These are phyloP conservation scores for Dolichomitus sp. DNA, from an alignment of 2,888 invertebrate genomes.

Conservation along the genomic window DNA sequence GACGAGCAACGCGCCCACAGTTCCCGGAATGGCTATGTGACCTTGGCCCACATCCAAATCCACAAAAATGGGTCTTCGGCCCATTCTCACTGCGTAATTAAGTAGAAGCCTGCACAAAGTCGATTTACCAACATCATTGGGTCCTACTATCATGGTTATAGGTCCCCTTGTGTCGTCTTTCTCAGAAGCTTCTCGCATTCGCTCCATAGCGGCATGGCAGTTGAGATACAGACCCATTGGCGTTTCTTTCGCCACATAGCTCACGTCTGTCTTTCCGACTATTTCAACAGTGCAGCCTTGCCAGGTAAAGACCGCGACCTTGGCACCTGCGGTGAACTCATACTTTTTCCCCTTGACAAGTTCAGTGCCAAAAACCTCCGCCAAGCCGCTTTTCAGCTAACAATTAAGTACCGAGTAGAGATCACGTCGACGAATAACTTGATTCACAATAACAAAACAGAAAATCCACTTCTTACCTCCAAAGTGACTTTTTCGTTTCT, in stretches of 20 bases:
- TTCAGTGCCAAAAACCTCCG: constrained; percentile 99
- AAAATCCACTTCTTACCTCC: constrained; percentile 88
- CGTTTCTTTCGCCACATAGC: constrained; percentile 98
- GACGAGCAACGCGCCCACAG: constrained; percentile 95
- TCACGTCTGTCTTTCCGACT: constrained; percentile 96
- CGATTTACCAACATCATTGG: constrained; percentile 98
- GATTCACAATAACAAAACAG: not conserved
- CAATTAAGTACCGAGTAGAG: constrained; percentile 64
- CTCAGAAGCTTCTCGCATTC: constrained; percentile 94
- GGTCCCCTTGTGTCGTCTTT: constrained; percentile 92
- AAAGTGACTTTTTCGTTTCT: constrained; percentile 94
- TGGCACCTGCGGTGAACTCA: constrained; percentile 95
- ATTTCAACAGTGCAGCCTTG: constrained; percentile 96
- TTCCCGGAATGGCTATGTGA: constrained; percentile 96
- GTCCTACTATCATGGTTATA: constrained; percentile 96
- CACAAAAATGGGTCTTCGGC: constrained; percentile 95
- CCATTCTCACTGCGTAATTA: constrained; percentile 98
- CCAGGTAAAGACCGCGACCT: constrained; percentile 98
- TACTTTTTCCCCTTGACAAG: constrained; percentile 97
- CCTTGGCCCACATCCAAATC: constrained; percentile 99
- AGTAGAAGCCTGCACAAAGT: constrained; percentile 95
- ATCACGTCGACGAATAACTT: not conserved
- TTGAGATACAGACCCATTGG: constrained; percentile 99
- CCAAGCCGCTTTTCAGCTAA: constrained; percentile 95
- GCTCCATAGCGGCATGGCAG: constrained; percentile 97